These are phyloP conservation scores for Drosophila quinaria DNA, from an alignment of 2,888 invertebrate species.

Conservation along the genomic window DNA sequence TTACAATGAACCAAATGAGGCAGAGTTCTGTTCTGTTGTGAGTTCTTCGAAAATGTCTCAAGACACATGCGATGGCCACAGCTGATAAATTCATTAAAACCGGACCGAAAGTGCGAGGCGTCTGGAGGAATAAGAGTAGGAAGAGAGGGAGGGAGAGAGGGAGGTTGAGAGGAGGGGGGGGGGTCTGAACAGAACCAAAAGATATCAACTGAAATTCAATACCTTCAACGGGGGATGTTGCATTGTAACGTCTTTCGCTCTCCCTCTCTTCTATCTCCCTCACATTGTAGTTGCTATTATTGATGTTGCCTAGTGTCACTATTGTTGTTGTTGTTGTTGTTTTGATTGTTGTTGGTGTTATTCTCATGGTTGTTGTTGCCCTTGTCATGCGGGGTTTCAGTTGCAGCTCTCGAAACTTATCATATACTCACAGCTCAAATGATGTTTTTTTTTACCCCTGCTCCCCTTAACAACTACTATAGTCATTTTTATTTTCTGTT, in stretches of 20 bases:
- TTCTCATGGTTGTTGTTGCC: slow-evolving; percentile 11
- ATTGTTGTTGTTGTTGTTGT: slow-evolving; percentile 40
- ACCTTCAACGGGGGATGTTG: slow-evolving; percentile 58
- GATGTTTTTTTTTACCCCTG: slow-evolving; percentile 1
- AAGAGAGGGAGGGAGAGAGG: too few relatives aligned
- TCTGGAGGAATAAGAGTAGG: neutral
- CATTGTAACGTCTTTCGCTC: slow-evolving; percentile 21
- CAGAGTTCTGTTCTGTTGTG: slow-evolving; percentile 33
- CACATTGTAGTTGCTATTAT: slow-evolving; percentile 50
- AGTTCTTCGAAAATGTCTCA: slow-evolving; percentile 55
- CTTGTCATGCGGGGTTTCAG: slow-evolving; percentile 56
- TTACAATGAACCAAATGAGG: slow-evolving; percentile 48
- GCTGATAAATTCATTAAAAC: slow-evolving; percentile 79
- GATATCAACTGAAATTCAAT: slow-evolving; percentile 68
- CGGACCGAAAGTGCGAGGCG: slow-evolving; percentile 26
- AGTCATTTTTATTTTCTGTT: slow-evolving; percentile 23
- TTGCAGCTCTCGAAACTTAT: slow-evolving; percentile 33
- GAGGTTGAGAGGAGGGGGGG: slow-evolving; percentile 5
- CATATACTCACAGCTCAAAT: slow-evolving; percentile 56
- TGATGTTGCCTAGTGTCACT: slow-evolving; percentile 72
- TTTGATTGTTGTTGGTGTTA: slow-evolving; percentile 58
- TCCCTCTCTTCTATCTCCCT: neutral
- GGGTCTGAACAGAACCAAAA: slow-evolving; percentile 26
- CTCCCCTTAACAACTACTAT: slow-evolving; percentile 33
- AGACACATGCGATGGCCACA: slow-evolving; percentile 63